A percentile compares a stretch with the other conserved stretches of the same genome.
Conservation (phyloP, 35 echinoderm and acorn worm species). For the Lytechinus pictus region DNA sequence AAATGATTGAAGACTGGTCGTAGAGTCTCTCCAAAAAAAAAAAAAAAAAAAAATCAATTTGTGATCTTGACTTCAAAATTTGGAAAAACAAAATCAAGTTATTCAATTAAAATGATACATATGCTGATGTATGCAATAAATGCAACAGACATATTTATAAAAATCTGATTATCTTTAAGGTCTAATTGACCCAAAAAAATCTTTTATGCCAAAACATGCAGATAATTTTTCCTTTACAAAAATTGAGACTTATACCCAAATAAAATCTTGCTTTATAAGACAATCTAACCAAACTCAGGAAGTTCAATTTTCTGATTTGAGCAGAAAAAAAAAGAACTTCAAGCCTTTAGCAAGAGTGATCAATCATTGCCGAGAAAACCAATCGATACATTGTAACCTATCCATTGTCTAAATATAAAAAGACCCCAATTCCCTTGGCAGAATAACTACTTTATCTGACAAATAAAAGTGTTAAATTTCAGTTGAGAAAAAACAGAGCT, state of each 20-base stretch:
- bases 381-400: slow-evolving; percentile 2
- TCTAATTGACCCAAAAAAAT: too few species aligned
- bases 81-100: too few species aligned
- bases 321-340: background rate
- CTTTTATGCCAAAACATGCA: background rate
- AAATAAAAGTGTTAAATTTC: background rate
- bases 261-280: background rate
- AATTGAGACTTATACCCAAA: background rate
- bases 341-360: background rate
- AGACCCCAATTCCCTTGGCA: background rate
- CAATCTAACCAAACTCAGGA: background rate
- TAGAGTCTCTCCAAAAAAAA: too few species aligned
- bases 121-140: too few species aligned
- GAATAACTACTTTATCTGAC: background rate
- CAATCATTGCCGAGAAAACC: background rate
- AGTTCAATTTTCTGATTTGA: background rate
- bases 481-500: background rate
- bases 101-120: too few species aligned
- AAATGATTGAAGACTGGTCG: too few species aligned
- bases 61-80: too few species aligned
- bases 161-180: too few species aligned
- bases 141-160: too few species aligned
- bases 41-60: too few species aligned
- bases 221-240: background rate
- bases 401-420: background rate